Evolutionary conservation across 2,888 invertebrate genomes (phyloP), one percentile per base, ranked within the genome.

Genomic region (Tenthredo scrophulariae): DNA sequence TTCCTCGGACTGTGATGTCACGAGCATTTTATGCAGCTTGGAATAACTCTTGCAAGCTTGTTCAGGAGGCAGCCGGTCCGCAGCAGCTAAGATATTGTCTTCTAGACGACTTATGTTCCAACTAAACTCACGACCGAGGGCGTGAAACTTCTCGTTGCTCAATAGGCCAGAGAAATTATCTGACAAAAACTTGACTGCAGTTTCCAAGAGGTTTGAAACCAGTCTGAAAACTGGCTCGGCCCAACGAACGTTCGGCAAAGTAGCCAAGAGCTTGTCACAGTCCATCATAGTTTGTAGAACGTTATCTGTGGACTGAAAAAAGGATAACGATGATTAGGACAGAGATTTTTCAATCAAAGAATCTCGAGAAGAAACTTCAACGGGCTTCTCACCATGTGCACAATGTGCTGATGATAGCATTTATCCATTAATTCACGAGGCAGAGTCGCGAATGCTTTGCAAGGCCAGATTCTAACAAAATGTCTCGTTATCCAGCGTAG

Each of bases 401-500:
- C 96, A 15, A 97, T 95, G 89, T 97, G 97, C 90, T 97, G 97
- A 91, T 97, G 97, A 88, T 96, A 97, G 92, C 98, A 98, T 91
- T 97, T 97, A 80, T 97, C 97, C 87, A 97, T 94, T 6, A 98
- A 94, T 90, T 98, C 97, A 54, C 97, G 95, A 0, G 98, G 97
- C 85, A 99, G 93, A 72, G 96, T 96, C 0, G 98, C 97, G 93
- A 99, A 99, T 3, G 97, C 96, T 90, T 98, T 96, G 2, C 97
- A 97, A 0, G 98, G 97, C 98, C 99, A 98, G 79, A 99, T 97
- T 90, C 97, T 95, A 9, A 96, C 95, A 93, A 98, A 98, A 93
- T 98, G 95, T 87, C 96, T 96, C 37, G 97, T 97, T 70, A 98
- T 96, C 98, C 98, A 98, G 87, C 96, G 95, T 80, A 98, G 94